Evolutionary conservation across 2,888 invertebrate species (phyloP), one percentile per base, ranked within the genome.

Genomic region (Machimus rusticus): DNA sequence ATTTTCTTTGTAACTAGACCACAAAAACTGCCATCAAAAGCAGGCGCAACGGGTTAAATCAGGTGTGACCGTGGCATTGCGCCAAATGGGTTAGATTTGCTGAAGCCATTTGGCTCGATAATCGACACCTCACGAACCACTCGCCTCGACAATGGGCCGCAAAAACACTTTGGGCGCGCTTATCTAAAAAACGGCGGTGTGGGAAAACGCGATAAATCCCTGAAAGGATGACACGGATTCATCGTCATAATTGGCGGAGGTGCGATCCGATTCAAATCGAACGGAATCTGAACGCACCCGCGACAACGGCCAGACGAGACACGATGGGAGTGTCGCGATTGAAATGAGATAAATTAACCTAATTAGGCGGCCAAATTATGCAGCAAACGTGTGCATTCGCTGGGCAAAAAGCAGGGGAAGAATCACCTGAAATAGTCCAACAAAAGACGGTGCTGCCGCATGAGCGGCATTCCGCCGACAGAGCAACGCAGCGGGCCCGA

Each of bases 321-420:
- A 5, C 76, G 37, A 39, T n/a, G 55, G 37, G 57, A 82, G 28
- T 23, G 51, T 57, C 46, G 74, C 37, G 43, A 28, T 46, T n/a
- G 85, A 31, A 43, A 86, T 31, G 51, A 55, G 51, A 55, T 86
- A 77, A 86, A 77, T 86, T 86, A 74, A 57, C 86, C 82, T 87
- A 87, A 87, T 87, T 78, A 87, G 79, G 31, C 66, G 86, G 14
- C 86, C 86, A 87, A 87, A 87, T 87, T 87, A 87, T 79, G 51
- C 37, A 66, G 66, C 31, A 39, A 87, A 79, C 57, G 76, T 77
- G 51, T 55, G 23, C 46, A 43, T 55, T 55, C 31, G 55, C 14
- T 46, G 19, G 55, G 37, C 28, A 86, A 76, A 74, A 34, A 12
- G 51, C 43, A 74, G 1, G 12, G 66, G 23, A 51, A 86, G 43